phyloP scores from a whole-genome alignment of 2,797 vertebrate species.

The Protonibea diacanthus region DNA sequence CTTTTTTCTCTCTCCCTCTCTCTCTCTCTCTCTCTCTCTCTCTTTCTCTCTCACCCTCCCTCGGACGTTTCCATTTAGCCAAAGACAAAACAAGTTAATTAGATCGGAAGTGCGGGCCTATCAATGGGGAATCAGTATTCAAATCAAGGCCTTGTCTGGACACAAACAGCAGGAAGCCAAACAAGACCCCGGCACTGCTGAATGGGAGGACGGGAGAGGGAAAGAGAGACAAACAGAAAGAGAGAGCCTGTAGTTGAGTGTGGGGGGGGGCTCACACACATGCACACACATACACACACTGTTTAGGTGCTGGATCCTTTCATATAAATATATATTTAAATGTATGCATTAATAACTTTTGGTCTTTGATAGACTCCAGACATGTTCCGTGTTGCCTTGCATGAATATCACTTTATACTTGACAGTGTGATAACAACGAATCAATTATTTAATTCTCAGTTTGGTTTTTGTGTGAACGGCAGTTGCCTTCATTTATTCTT shows the following conservation, averaged over 20 bases:
- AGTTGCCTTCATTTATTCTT: constrained; percentile 4
- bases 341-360: neutral
- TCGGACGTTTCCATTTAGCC: constrained; percentile 79
- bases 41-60: constrained; percentile 68
- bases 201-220: constrained; percentile 71
- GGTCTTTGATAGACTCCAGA: neutral
- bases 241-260: constrained; percentile 43
- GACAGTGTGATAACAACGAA: neutral
- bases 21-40: constrained; percentile 46
- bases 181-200: constrained; percentile 70
- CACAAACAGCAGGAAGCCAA: constrained; percentile 86
- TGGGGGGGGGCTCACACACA: neutral
- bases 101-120: constrained; percentile 85
- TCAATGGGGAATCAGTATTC: constrained; percentile 86
- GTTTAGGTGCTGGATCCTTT: constrained; percentile 21
- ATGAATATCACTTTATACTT: neutral
- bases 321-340: constrained; percentile 12
- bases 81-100: constrained; percentile 89
- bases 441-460: neutral
- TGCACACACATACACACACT: constrained; percentile 17
- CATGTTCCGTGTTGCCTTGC: neutral
- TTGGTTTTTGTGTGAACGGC: constrained; percentile 4
- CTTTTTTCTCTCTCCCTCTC: constrained; percentile 51
- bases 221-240: constrained; percentile 39
- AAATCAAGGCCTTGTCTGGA: constrained; percentile 83